phyloP scores from a whole-genome alignment of 2,797 vertebrate species.

The Onychomys arenicola region DNA sequence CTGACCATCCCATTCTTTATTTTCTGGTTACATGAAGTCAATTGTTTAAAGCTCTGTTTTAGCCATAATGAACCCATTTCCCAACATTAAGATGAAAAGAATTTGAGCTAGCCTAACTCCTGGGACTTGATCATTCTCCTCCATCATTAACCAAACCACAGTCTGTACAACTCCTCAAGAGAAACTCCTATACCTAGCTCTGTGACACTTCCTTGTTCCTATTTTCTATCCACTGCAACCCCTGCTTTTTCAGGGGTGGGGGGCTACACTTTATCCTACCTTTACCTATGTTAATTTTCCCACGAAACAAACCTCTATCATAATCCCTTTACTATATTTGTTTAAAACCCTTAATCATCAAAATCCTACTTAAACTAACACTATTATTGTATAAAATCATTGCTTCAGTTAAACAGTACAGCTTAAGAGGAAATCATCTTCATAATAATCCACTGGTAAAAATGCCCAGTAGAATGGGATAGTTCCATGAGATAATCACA shows the following conservation, averaged over 20 bases:
- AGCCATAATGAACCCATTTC: neutral
- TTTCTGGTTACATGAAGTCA: neutral
- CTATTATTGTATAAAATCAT: neutral
- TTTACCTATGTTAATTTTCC: neutral
- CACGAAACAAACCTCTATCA: neutral
- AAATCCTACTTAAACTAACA: neutral
- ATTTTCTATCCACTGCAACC: neutral
- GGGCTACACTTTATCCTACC: neutral
- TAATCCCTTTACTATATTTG: neutral
- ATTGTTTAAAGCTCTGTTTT: neutral
- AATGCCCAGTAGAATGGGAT: neutral
- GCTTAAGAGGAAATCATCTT: neutral
- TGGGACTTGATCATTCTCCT: neutral
- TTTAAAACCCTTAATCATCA: neutral
- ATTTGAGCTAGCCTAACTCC: neutral
- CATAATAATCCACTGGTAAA: neutral
- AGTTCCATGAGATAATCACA: neutral
- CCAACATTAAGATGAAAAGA: neutral
- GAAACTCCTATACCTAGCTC: neutral
- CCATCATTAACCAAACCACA: neutral
- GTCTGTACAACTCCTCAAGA: neutral
- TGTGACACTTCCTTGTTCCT: neutral
- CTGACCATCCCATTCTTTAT: neutral
- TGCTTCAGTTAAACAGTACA: neutral
- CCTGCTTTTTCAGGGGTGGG: neutral